Conservation (phyloP, 2,888 invertebrate species). For the Parnassius orleans region DNA sequence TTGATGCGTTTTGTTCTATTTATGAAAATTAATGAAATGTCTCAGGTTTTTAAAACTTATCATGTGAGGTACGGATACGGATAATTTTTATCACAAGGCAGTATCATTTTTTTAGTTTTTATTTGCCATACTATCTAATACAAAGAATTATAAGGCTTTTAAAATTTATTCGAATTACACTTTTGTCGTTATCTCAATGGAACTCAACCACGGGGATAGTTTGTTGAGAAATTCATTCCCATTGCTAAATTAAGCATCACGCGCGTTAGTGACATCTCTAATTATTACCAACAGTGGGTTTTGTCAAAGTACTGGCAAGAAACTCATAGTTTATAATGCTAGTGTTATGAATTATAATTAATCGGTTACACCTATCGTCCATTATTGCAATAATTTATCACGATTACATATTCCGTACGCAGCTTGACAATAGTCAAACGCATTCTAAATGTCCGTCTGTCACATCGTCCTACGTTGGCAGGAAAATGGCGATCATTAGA, state of each 20-base stretch:
- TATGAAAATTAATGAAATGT: neutral
- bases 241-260: neutral
- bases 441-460: slow-evolving; percentile 43
- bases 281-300: slow-evolving; percentile 5
- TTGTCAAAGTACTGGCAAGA: slow-evolving; percentile 2
- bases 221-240: no score
- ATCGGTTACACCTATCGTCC: slow-evolving; percentile 28
- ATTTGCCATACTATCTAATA: no score
- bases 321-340: slow-evolving; percentile 12
- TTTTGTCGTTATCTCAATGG: no score
- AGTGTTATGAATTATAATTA: slow-evolving; percentile 23
- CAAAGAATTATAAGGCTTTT: no score
- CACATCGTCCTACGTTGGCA: slow-evolving; percentile 59
- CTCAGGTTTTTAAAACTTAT: no score
- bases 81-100: no score
- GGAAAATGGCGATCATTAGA: slow-evolving; percentile 61
- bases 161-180: no score
- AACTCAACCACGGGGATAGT: no score
- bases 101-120: no score
- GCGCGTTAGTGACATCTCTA: neutral
- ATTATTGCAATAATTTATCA: slow-evolving; percentile 34
- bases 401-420: slow-evolving; percentile 36
- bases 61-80: no score
- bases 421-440: slow-evolving; percentile 29
- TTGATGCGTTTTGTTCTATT: slow-evolving; percentile 4